These are phyloP conservation scores for Morinoia aosen DNA, from an alignment of 2,888 invertebrate species.

Conservation along the genomic window DNA sequence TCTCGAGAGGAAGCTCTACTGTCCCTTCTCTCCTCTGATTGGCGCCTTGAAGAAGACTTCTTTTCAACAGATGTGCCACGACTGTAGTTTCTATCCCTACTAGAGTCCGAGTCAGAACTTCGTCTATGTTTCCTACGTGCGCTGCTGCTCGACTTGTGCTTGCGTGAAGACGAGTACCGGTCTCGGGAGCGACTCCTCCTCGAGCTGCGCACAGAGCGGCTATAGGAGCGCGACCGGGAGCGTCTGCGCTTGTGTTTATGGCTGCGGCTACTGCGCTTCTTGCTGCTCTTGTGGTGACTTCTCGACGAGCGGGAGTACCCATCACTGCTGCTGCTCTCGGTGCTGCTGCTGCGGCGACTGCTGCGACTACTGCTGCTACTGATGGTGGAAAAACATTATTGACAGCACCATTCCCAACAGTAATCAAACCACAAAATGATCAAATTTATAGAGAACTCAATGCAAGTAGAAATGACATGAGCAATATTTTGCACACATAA, in stretches of 20 bases:
- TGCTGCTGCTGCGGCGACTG: background rate
- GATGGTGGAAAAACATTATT: background rate
- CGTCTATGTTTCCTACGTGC: background rate
- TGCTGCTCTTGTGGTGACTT: slow-evolving; percentile 3
- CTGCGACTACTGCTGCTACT: slow-evolving; percentile 16
- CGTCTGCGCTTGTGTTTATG: slow-evolving; percentile 37
- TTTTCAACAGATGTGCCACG: slow-evolving; percentile 15
- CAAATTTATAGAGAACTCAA: background rate
- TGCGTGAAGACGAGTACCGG: slow-evolving; percentile 18
- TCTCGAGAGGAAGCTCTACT: slow-evolving; percentile 43
- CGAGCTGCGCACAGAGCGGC: background rate
- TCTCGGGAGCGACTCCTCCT: slow-evolving; percentile 15
- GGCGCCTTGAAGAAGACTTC: background rate
- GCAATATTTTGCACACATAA: no score
- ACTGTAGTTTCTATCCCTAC: slow-evolving; percentile 45
- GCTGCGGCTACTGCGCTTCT: background rate
- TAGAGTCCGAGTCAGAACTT: slow-evolving; percentile 45
- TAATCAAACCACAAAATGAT: background rate
- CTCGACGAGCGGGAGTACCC: slow-evolving; percentile 42
- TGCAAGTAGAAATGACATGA: no score
- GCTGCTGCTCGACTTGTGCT: slow-evolving; percentile 38
- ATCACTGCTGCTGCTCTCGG: slow-evolving; percentile 23
- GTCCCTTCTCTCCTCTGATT: background rate
- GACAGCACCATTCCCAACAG: background rate
- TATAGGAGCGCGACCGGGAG: slow-evolving; percentile 16